Conservation (phyloP, 1,140 invertebrate genomes). For the Rhagoletis zephyria region DNA sequence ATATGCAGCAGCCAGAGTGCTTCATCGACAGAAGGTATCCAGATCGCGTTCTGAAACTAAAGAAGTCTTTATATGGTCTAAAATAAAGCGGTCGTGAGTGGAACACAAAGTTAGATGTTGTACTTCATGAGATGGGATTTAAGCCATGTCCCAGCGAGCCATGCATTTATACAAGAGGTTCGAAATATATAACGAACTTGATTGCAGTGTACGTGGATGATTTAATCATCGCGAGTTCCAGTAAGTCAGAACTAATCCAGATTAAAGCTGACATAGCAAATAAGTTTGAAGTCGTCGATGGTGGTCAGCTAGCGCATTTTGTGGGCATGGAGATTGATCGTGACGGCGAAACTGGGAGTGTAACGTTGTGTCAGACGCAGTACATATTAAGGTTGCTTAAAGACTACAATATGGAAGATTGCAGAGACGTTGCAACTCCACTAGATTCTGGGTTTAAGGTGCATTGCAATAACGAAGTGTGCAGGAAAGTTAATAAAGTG, state of each 20-base stretch:
- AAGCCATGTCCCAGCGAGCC: no score
- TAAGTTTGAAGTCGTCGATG: slow-evolving; percentile 40
- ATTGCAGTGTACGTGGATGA: no score
- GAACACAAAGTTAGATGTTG: slow-evolving; percentile 60
- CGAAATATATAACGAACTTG: no score
- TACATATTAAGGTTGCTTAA: slow-evolving; percentile 54
- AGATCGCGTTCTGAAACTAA: slow-evolving; percentile 61
- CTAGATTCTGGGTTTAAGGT: neutral
- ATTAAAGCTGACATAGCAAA: neutral
- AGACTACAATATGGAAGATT: slow-evolving; percentile 52
- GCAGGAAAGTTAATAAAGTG: neutral
- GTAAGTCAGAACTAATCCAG: neutral
- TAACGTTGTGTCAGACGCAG: slow-evolving; percentile 54
- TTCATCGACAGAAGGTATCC: slow-evolving; percentile 57
- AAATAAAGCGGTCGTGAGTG: no score
- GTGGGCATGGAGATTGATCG: slow-evolving; percentile 67
- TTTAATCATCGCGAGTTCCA: neutral
- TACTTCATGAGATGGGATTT: slow-evolving; percentile 49
- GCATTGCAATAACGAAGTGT: neutral
- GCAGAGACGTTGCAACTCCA: neutral
- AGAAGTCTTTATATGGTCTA: no score
- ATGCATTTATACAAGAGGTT: neutral
- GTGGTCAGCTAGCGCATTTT: slow-evolving; percentile 60
- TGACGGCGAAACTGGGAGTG: slow-evolving; percentile 44
- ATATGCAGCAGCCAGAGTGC: no score